Conservation (phyloP, 1,140 invertebrate genomes). For the Drosophila pseudoananassae region DNA sequence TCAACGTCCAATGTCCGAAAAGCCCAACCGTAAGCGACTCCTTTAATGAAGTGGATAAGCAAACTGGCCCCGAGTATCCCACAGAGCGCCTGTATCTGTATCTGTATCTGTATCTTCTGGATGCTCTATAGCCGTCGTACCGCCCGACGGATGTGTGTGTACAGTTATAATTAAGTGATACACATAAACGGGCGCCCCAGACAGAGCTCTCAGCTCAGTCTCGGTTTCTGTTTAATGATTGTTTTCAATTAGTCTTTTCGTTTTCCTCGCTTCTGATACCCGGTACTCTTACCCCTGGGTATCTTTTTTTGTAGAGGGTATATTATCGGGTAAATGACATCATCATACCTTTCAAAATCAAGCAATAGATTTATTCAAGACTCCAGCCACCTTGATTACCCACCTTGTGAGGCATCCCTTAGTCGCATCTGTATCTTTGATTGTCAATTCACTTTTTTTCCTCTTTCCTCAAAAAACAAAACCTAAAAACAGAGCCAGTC, state of each 20-base stretch:
- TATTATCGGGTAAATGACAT: not conserved
- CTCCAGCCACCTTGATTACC: no score
- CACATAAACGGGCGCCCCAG: constrained; percentile 52
- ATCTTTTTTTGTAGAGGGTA: not conserved
- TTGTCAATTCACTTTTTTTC: constrained; percentile 3
- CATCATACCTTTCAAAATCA: no score
- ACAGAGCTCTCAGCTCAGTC: constrained; percentile 25
- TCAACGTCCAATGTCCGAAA: not conserved
- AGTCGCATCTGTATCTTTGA: not conserved
- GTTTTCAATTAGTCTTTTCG: constrained; percentile 70
- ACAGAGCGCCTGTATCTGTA: constrained; percentile 30
- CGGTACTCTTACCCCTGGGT: not conserved
- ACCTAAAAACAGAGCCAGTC: constrained; percentile 17
- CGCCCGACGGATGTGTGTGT: constrained; percentile 49
- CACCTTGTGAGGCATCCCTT: not conserved
- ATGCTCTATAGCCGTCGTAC: constrained; percentile 4
- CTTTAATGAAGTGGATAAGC: constrained; percentile 78
- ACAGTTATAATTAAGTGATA: constrained; percentile 80
- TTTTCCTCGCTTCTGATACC: constrained; percentile 30
- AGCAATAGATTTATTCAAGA: no score
- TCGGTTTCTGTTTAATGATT: constrained; percentile 70
- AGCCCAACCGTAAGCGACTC: constrained; percentile 30
- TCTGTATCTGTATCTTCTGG: constrained; percentile 25
- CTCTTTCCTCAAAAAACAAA: constrained; percentile 23
- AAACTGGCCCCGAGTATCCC: constrained; percentile 49